These are phyloP conservation scores for Phorcus lineatus DNA, from an alignment of 2,888 invertebrate genomes.

Conservation along the genomic window DNA sequence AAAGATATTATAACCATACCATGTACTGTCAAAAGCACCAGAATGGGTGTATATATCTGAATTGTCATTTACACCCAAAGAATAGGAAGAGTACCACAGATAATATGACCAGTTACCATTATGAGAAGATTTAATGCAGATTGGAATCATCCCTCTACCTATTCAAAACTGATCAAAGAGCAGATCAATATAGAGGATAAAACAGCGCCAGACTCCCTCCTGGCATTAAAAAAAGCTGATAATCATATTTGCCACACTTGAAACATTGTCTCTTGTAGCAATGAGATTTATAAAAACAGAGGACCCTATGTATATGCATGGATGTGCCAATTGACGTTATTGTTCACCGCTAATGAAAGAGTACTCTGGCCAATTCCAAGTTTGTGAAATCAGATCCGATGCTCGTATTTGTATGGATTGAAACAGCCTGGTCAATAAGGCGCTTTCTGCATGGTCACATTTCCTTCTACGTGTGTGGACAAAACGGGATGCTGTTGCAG, in stretches of 20 bases:
- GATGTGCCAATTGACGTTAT: neutral
- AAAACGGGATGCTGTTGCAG: neutral
- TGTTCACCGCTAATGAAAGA: neutral
- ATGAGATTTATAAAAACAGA: neutral
- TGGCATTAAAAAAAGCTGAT: too few species aligned
- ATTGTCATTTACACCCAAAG: too few species aligned
- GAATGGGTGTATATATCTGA: too few species aligned
- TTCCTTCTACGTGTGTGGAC: neutral
- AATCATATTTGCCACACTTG: neutral
- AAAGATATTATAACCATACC: too few species aligned
- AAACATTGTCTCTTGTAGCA: neutral
- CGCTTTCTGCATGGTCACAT: conserved; percentile 9
- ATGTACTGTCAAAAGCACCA: too few species aligned
- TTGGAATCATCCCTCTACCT: too few species aligned
- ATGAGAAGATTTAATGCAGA: too few species aligned
- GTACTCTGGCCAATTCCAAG: conserved; percentile 2
- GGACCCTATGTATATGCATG: neutral
- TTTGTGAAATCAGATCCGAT: conserved; percentile 8
- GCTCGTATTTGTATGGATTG: conserved; percentile 5
- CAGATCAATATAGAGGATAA: too few species aligned
- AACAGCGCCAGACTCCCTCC: too few species aligned
- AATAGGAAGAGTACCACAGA: too few species aligned
- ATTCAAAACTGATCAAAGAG: too few species aligned
- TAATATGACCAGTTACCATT: too few species aligned
- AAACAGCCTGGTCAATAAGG: conserved; percentile 10